Evolutionary conservation across 2,797 vertebrate genomes (phyloP).

Genomic region (Poeciliopsis infans): DNA sequence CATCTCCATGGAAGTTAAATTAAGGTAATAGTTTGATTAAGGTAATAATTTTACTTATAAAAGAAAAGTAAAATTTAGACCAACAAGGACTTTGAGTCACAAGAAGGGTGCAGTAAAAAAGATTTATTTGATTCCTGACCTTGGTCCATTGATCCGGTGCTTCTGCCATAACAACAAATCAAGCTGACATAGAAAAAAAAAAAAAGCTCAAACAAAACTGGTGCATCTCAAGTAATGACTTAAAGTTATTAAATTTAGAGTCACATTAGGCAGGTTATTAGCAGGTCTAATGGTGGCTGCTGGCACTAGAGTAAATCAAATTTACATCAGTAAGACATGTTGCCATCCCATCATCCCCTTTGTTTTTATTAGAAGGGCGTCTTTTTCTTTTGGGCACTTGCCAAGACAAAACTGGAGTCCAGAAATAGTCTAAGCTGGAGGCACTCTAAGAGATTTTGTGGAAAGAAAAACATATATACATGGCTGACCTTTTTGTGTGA

Average conservation of each 20-base stretch:
- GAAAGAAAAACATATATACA: constrained; percentile 12
- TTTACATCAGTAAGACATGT: constrained; percentile 32
- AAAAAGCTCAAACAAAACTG: not conserved
- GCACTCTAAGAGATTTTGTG: constrained; percentile 41
- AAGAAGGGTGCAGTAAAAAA: not conserved
- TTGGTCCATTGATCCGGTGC: not conserved
- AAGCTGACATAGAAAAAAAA: not conserved
- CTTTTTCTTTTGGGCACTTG: constrained; percentile 58
- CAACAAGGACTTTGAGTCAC: not conserved
- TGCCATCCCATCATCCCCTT: constrained; percentile 44
- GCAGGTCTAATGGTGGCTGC: constrained; percentile 24
- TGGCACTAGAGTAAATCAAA: constrained; percentile 35
- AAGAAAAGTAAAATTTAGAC: not conserved
- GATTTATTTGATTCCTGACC: not conserved
- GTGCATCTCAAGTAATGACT: constrained; percentile 2
- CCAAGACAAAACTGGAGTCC: constrained; percentile 58
- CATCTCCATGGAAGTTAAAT: not conserved
- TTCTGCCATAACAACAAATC: not conserved
- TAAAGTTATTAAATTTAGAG: constrained; percentile 8
- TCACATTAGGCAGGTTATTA: not conserved
- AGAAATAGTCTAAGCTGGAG: constrained; percentile 63
- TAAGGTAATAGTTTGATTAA: not conserved
- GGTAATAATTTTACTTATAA: not conserved
- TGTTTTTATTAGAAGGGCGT: constrained; percentile 53
- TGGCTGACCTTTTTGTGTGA: constrained; percentile 57